Evolutionary conservation across 2,113 vertebrate species (phyloP), one percentile per base, ranked within the genome.

Genomic region (Prionailurus viverrinus): DNA sequence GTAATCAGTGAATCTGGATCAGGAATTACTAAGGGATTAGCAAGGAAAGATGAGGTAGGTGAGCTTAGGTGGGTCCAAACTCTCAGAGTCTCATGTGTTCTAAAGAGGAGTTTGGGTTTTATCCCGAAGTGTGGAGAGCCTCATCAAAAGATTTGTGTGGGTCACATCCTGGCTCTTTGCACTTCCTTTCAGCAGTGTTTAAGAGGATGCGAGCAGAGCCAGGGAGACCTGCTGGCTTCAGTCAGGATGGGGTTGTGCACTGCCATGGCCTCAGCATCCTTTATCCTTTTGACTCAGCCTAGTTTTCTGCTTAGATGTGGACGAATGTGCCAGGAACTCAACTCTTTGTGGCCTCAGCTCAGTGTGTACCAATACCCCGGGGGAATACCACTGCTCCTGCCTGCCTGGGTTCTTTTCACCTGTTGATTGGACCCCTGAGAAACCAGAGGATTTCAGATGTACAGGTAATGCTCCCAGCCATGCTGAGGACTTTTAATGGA

Each of bases 331-430:
- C 82, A 83, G 76, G 36, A 96, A 91, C 48, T 58, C 25, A 0
- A 48, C 78, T 27, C 79, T 89, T 7, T 97, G 97, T 48, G 95
- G 74, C 48, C 61, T 73, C 7, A 61, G 3, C 15, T 82, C 95
- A 1, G 4, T 86, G 51, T 98, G 97, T n/a, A 53, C 8, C 66
- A 97, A 96, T 48, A 23, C 11, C 29, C 33, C 2, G 0, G 97
- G 97, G 48, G 21, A 14, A 12, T 97, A 95, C 36, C 25, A 0
- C 27, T 98, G 97, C 21, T 82, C 39, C 27, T 97, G 97, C 39
- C 69, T 94, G 18, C 33, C 92, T 29, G 95, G 96, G 18, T 97
- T 90, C 66, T 29, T 33, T 66, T 68, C 33, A 0, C 33, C 79
- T 25, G 4, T 2, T 2, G 3, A 14, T 9, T 71, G 78, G 79